A percentile compares a stretch with the other conserved stretches of the same genome.
phyloP scores from a whole-genome alignment of 92 coral and sea anemone species.

The Micromussa lordhowensis region DNA sequence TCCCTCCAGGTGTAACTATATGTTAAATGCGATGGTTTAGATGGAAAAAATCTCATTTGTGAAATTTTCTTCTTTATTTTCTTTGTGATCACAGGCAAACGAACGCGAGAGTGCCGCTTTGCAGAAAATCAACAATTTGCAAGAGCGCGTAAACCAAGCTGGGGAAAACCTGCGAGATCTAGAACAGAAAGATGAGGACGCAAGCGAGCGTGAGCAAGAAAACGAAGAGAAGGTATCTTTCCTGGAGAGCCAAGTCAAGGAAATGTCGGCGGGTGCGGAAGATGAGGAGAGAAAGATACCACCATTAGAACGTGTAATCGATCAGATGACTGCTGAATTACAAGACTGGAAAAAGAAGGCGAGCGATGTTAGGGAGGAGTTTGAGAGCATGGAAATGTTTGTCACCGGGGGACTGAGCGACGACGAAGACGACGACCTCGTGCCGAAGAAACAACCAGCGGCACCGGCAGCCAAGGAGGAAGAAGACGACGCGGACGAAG shows the following conservation, averaged over 20 bases:
- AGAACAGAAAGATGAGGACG: constrained; percentile 79
- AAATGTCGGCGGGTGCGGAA: constrained; percentile 69
- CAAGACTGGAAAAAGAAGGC: constrained; percentile 46
- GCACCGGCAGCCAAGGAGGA: background rate
- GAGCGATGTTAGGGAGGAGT: constrained; percentile 60
- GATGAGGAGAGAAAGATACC: constrained; percentile 78
- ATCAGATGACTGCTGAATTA: constrained; percentile 64
- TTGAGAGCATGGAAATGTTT: constrained; percentile 79
- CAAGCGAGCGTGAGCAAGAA: constrained; percentile 70
- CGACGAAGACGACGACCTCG: constrained; percentile 26
- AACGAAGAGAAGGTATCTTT: constrained; percentile 79
- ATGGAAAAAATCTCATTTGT: background rate
- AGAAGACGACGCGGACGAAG: background rate
- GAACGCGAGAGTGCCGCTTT: constrained; percentile 56
- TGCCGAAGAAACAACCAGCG: constrained; percentile 12
- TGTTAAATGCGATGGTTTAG: no score
- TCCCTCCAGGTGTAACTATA: no score
- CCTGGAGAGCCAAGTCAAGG: constrained; percentile 76
- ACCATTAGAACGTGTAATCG: constrained; percentile 70
- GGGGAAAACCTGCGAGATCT: constrained; percentile 69
- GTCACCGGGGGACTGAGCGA: constrained; percentile 48
- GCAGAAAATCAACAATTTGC: constrained; percentile 61
- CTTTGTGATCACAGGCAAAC: constrained; percentile 16
- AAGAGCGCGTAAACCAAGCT: constrained; percentile 65
- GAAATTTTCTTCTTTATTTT: background rate